These are phyloP conservation scores for Ophioderma brevispina DNA, from an alignment of 35 echinoderm and acorn worm genomes.

Conservation along the genomic window DNA sequence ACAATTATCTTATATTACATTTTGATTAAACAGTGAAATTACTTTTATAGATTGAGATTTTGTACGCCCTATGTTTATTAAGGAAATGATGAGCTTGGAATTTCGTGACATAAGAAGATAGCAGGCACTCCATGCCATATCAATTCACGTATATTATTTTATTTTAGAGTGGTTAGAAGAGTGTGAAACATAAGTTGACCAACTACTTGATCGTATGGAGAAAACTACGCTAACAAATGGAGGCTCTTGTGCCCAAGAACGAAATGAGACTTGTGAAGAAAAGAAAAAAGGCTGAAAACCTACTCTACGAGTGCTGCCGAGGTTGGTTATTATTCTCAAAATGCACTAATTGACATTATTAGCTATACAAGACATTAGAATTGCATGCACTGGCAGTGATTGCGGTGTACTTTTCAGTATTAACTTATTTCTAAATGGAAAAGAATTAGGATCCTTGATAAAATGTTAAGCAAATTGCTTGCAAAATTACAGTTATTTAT, in stretches of 20 bases:
- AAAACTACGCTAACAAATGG: slow-evolving; percentile 28
- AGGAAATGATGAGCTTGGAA: background rate
- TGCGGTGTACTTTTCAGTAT: background rate
- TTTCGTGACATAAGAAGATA: background rate
- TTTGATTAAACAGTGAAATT: background rate
- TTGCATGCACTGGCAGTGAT: background rate
- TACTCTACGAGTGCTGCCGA: slow-evolving; percentile 10
- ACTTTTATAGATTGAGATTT: too few relatives aligned
- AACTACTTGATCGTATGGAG: slow-evolving; percentile 7
- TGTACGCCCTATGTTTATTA: too few relatives aligned
- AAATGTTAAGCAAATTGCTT: background rate
- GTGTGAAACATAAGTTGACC: background rate
- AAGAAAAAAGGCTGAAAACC: slow-evolving; percentile 19
- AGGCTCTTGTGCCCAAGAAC: slow-evolving; percentile 11
- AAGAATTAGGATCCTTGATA: background rate
- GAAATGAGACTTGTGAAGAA: background rate
- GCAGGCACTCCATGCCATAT: background rate
- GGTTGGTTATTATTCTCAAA: too few relatives aligned
- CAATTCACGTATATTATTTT: background rate
- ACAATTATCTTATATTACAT: too few relatives aligned
- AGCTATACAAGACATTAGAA: background rate
- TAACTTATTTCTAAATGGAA: too few relatives aligned
- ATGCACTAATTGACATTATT: too few relatives aligned
- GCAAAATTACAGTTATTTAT: background rate
- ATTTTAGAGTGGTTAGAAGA: background rate